phyloP scores from a whole-genome alignment of 2,113 vertebrate species.

The Myotis yumanensis region DNA sequence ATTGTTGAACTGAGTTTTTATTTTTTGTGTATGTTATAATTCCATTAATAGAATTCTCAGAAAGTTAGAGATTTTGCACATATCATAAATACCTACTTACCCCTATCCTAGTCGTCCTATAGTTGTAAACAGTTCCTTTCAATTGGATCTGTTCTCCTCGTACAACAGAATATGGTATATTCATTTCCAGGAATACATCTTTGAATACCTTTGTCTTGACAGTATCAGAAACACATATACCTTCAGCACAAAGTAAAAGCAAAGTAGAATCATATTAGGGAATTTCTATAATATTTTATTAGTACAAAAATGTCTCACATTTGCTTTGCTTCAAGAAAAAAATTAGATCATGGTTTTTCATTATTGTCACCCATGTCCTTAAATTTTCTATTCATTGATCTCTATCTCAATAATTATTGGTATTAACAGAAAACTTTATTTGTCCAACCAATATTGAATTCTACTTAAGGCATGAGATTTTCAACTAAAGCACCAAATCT shows the following conservation, averaged over 20 bases:
- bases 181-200: slow-evolving; percentile 88
- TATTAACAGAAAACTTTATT: slow-evolving; percentile 28
- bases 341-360: not conserved
- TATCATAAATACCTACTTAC: slow-evolving; percentile 71
- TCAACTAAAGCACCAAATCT: not conserved
- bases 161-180: slow-evolving; percentile 93
- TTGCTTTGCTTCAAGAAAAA: slow-evolving; percentile 37
- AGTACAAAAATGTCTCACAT: not conserved
- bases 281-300: slow-evolving; percentile 16
- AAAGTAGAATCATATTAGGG: slow-evolving; percentile 29
- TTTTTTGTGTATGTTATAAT: not conserved
- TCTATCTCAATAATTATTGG: slow-evolving; percentile 1
- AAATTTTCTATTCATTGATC: slow-evolving; percentile 11
- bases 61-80: not conserved
- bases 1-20: not conserved
- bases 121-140: slow-evolving; percentile 92
- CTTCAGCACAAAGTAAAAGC: slow-evolving; percentile 78
- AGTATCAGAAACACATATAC: slow-evolving; percentile 90
- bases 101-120: slow-evolving; percentile 57
- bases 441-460: slow-evolving; percentile 42
- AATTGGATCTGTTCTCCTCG: slow-evolving; percentile 94
- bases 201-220: slow-evolving; percentile 85
- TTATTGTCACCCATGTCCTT: not conserved
- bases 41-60: not conserved
- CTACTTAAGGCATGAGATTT: slow-evolving; percentile 8